Conservation (phyloP, 2,797 vertebrate genomes). For the Pseudotriccus pelzelni region DNA sequence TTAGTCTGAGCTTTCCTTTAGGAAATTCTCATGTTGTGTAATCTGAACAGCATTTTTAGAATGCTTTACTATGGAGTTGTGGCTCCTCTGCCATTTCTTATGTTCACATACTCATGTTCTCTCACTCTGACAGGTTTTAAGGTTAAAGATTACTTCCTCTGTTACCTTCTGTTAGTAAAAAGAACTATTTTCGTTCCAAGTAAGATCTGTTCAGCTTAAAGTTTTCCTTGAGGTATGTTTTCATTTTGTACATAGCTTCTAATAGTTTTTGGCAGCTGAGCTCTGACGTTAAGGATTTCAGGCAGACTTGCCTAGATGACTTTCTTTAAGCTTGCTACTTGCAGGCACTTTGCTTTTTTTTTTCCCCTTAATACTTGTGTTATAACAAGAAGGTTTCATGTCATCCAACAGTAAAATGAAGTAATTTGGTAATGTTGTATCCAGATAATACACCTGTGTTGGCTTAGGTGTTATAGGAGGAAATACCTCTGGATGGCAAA, state of each 20-base stretch:
- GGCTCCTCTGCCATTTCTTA: neutral
- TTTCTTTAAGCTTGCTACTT: neutral
- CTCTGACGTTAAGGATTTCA: neutral
- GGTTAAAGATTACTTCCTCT: neutral
- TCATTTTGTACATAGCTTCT: neutral
- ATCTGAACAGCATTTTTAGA: neutral
- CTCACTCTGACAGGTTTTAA: constrained; percentile 6
- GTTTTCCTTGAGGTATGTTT: neutral
- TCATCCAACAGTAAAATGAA: neutral
- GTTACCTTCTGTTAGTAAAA: constrained; percentile 1
- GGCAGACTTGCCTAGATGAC: neutral
- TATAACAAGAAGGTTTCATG: neutral
- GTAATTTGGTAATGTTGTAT: neutral
- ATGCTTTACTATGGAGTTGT: neutral
- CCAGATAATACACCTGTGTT: neutral
- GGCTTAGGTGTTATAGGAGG: neutral
- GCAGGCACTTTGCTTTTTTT: neutral
- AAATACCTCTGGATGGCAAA: neutral
- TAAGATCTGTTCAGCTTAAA: constrained; percentile 6
- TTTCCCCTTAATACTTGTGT: neutral
- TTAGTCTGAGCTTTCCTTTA: neutral
- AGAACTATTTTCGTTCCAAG: neutral
- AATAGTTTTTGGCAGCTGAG: constrained; percentile 3
- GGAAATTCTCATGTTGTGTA: neutral
- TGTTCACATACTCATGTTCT: neutral